Base-by-base conservation (phyloP, 2,113 vertebrate species). In the Hypomesus transpacificus region DNA sequence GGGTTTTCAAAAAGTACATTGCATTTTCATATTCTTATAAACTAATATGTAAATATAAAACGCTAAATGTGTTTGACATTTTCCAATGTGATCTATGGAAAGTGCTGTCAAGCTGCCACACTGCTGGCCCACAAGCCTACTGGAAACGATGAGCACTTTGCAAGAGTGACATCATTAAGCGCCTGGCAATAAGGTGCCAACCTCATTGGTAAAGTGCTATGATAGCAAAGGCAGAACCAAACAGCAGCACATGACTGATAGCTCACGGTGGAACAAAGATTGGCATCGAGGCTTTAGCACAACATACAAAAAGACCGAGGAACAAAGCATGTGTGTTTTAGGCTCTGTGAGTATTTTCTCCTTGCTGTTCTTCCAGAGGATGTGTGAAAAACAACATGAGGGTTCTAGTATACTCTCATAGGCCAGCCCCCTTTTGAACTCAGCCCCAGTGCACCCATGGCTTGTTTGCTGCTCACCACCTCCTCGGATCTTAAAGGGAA, bases 401-500 rank as follows among this genome's bases (percentile, higher is more conserved):
- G 58, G 54, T 62, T 57, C 5, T 39, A 50, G 51, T 31, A 59
- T 3, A 70, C 24, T 69, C 72, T 71, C 78, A 69, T 13, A 66
- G 73, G 63, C 70, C 75, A 59, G 64, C 62, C 74, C 70, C 69
- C 46, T 70, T 74, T 59, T 59, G 65, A 81, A 80, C 71, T 75
- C 54, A 17, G 56, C 70, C 76, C 76, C 78, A 76, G 62, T 28
- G 72, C 66, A 61, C 79, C 75, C 67, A 72, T n/a, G 3, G 70
- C 82, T 79, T 76, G 70, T 84, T 86, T 60, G 3, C 75, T 61
- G 80, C 78, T 85, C 66, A 68, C 82, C 80, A 81, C 81, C 80
- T 80, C 74, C 75, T 76, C 58, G 78, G 74, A 75, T 79, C 81
- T 80, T 82, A 81, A 83, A 86, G 80, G 59, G 79, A 79, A 85